Evolutionary conservation across 2,113 vertebrate genomes (phyloP).

Genomic region (Uropsilus gracilis): DNA sequence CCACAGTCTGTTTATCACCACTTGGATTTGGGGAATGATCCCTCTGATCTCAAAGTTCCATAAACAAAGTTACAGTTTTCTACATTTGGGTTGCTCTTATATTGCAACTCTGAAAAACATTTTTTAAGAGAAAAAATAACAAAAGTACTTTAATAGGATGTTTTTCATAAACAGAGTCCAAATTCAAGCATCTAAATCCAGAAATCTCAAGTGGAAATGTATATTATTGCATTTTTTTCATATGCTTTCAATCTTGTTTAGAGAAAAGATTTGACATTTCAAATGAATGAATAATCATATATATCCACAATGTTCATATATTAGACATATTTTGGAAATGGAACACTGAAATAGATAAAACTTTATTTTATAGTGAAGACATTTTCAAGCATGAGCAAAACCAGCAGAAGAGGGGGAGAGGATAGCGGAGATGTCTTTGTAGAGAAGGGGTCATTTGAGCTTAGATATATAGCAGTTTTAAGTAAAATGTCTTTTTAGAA

Average conservation of each 20-base stretch:
- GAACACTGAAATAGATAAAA: background rate
- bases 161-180: constrained; percentile 40
- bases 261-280: constrained; percentile 27
- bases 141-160: background rate
- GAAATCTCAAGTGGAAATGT: constrained; percentile 45
- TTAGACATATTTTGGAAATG: background rate
- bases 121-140: background rate
- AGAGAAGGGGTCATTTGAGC: background rate
- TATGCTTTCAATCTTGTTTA: constrained; percentile 24
- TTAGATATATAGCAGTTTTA: background rate
- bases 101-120: constrained; percentile 15
- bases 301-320: background rate
- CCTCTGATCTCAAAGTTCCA: background rate
- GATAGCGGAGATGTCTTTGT: background rate
- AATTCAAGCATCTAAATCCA: background rate
- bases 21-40: background rate
- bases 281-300: background rate
- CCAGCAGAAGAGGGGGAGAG: background rate
- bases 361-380: background rate
- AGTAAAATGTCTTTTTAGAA: background rate
- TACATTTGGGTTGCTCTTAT: background rate
- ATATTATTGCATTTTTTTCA: constrained; percentile 12
- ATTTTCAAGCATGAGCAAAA: background rate
- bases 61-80: background rate
- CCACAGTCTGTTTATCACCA: background rate